Base-by-base conservation (phyloP, 2,797 vertebrate genomes). In the Austrolebias charrua region DNA sequence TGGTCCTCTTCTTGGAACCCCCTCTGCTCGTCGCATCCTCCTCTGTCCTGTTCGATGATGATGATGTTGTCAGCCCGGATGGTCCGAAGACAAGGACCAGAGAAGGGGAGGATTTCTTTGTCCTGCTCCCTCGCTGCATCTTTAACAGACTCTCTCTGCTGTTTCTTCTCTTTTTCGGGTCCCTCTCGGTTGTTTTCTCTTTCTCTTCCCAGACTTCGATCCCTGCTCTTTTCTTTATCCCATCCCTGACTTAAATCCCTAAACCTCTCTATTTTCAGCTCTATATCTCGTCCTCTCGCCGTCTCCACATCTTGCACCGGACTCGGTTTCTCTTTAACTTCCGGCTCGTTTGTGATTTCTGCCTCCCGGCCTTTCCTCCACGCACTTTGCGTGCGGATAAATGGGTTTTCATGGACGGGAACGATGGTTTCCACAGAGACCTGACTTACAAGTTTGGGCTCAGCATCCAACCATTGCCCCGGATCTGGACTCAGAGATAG, bases 391-490 rank as follows among this genome's bases (percentile, higher is more conserved):
- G 90, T 92, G 46, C 89, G 89, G 8, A 96, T 92, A 69, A 96
- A 96, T 15, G 93, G 94, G 73, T 95, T 97, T 83, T 95, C 92
- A 61, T 92, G 93, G 55, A 96, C 65, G 0, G 89, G 89, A 40
- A 90, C 86, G 12, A 94, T 94, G 33, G 94, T 94, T 81, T 96
- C 94, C 70, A 83, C 58, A 14, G 94, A 93, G 20, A 95, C 94
- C 20, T 88, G 80, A 29, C 87, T 78, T 12, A 15, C 76, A 40
- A 47, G 38, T 83, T 74, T 86, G 47, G 62, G 15, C n/a, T 71
- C 87, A 57, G 54, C 65, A 38, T 69, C 88, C 44, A 76, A 71
- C 87, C 82, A 88, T 5, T 49, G 80, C 31, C 81, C 82, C 0
- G 72, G 52, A 68, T 88, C 80, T 20, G 88, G 69, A 75, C 76